Base-by-base conservation (phyloP, 2,888 invertebrate genomes). In the Andricus curvator region DNA sequence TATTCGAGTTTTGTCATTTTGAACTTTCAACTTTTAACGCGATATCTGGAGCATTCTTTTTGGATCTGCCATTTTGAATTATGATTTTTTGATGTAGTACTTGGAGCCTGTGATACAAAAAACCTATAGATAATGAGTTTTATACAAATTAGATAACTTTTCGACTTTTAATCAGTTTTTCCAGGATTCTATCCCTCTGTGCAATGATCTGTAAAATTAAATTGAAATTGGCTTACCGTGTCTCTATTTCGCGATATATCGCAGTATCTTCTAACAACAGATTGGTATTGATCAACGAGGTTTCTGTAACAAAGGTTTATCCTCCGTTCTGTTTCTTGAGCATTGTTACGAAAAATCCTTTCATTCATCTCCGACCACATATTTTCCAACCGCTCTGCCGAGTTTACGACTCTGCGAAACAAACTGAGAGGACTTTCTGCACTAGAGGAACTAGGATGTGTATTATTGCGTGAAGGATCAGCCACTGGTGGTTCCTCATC, bases 251-350 rank as follows among this genome's bases (percentile, higher is more conserved):
- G 87, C 77, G 93, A 93, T 9, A 93, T 91, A 78, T 94, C 93
- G 70, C 94, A 90, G 87, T 94, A 94, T 65, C 94, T 90, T 84
- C 94, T 93, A 29, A 94, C 93, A 9, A 94, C 88, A 60, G 93
- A 92, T 83, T 94, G 94, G 85, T 94, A 94, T 84, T 94, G 94
- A 80, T 93, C 93, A 4, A 94, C 93, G 82, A 94, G 91, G 85
- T 93, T 93, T 74, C 93, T 90, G 84, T 93, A 94, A 83, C 93
- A 93, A 65, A 92, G 89, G 17, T 93, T 93, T 70, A 94, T 93
- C n/a, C 93, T 88, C 60, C 94, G 88, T 88, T 94, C 94, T 67
- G 93, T 91, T 79, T 76, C 76, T 11, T 48, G 77, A 48, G 20
- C 51, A 51, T 74, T 51, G 56, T 74, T 74, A 4, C 74, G 74